Evolutionary conservation across 2,888 invertebrate genomes (phyloP).

Genomic region (Pteria penguin): DNA sequence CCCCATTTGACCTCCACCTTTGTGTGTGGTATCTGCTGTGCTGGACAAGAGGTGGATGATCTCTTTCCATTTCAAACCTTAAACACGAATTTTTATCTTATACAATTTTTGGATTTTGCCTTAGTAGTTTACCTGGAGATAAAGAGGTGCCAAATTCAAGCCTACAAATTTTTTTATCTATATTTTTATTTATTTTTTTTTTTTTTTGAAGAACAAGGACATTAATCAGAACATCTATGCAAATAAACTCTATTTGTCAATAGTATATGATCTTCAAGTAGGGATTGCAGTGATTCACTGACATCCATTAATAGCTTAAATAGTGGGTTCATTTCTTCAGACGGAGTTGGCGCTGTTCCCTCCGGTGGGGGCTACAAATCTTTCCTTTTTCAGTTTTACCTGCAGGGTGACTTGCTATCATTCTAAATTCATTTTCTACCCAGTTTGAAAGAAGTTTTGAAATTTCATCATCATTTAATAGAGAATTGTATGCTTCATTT

Average conservation of each 20-base stretch:
- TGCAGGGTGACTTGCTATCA: constrained; percentile 50
- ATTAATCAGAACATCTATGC: constrained; percentile 47
- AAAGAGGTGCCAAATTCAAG: too few species aligned
- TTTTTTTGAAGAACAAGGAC: too few species aligned
- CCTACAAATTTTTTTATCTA: too few species aligned
- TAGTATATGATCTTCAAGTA: constrained; percentile 41
- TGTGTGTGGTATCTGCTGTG: constrained; percentile 52
- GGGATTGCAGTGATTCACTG: constrained; percentile 26
- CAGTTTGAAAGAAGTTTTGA: constrained; percentile 41
- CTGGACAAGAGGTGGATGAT: constrained; percentile 50
- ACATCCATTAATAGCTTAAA: constrained; percentile 41
- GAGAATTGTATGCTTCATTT: constrained; percentile 37
- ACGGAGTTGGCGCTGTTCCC: constrained; percentile 39
- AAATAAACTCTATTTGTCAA: constrained; percentile 39
- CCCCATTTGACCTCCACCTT: constrained; percentile 54
- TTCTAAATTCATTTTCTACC: constrained; percentile 44
- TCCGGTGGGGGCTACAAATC: constrained; percentile 46
- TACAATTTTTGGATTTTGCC: constrained; percentile 35
- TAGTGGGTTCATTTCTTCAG: constrained; percentile 40
- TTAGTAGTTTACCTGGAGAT: constrained; percentile 13
- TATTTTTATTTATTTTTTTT: too few species aligned
- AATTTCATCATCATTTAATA: constrained; percentile 40
- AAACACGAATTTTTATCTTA: constrained; percentile 47
- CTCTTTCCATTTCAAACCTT: constrained; percentile 50
- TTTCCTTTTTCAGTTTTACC: constrained; percentile 38